These are phyloP conservation scores for Lagopus leucura DNA, from an alignment of 2,113 vertebrate species.

Conservation along the genomic window DNA sequence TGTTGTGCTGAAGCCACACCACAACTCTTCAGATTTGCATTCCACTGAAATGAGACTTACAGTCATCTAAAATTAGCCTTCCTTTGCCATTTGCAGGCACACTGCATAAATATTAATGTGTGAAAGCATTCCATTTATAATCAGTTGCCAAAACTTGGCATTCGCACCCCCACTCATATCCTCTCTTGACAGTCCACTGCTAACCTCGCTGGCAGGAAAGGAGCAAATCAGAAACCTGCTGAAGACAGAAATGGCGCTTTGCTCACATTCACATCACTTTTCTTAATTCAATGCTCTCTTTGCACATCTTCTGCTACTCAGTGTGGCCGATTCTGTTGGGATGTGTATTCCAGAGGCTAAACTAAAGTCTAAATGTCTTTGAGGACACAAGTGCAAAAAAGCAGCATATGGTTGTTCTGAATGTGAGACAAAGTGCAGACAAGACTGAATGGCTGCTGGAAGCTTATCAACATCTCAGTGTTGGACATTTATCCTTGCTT, in stretches of 20 bases:
- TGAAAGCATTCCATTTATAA: neutral
- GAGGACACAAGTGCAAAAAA: neutral
- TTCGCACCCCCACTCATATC: neutral
- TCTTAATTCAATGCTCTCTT: neutral
- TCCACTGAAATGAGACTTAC: neutral
- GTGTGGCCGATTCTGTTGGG: neutral
- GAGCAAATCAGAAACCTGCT: neutral
- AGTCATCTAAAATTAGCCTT: slow-evolving; percentile 1
- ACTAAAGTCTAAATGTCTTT: neutral
- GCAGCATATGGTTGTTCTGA: neutral
- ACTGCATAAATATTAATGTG: neutral
- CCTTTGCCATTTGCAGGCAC: neutral
- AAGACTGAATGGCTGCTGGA: neutral
- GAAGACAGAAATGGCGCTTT: neutral
- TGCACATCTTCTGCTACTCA: neutral
- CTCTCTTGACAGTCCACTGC: neutral
- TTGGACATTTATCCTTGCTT: fast-evolving
- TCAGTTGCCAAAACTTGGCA: neutral
- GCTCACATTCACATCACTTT: neutral
- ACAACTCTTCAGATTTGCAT: neutral
- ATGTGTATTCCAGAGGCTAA: neutral
- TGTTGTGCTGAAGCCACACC: neutral
- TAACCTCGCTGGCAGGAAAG: neutral
- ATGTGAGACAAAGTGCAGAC: neutral
- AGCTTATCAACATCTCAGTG: neutral